phyloP scores from a whole-genome alignment of 2,888 invertebrate genomes.

The Odiellus spinosus region DNA sequence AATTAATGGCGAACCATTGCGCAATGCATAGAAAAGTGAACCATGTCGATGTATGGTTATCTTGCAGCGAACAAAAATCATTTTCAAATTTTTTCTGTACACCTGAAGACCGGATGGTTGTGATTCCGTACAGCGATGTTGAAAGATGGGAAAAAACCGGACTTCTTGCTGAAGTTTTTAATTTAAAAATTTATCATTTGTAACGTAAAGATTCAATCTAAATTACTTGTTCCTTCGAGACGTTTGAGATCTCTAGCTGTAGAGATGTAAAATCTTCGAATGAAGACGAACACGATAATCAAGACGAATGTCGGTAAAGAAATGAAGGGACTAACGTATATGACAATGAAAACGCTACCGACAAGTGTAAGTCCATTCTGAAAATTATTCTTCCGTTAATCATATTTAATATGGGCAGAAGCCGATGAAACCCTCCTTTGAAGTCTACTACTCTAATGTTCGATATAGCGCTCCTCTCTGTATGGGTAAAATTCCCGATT shows the following conservation, averaged over 20 bases:
- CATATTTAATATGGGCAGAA: too few species aligned
- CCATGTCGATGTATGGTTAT: constrained; percentile 77
- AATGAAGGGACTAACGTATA: constrained; percentile 32
- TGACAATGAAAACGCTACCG: constrained; percentile 33
- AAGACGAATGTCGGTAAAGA: constrained; percentile 30
- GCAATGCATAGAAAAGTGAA: constrained; percentile 74
- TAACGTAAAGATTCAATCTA: not conserved
- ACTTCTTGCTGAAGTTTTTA: constrained; percentile 50
- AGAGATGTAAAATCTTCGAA: constrained; percentile 33
- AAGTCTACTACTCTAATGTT: too few species aligned
- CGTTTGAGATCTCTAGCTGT: constrained; percentile 36
- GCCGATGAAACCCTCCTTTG: too few species aligned
- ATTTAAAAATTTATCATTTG: too few species aligned
- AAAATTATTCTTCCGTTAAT: too few species aligned
- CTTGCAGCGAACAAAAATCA: constrained; percentile 32
- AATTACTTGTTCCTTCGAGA: constrained; percentile 34
- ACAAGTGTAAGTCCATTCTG: constrained; percentile 38
- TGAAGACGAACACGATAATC: constrained; percentile 28
- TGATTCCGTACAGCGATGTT: constrained; percentile 71
- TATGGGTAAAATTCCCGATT: too few species aligned
- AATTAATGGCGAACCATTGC: constrained; percentile 81
- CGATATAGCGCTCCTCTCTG: too few species aligned
- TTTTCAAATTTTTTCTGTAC: constrained; percentile 53
- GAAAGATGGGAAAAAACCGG: constrained; percentile 90
- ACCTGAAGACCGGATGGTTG: constrained; percentile 76